A percentile compares a stretch with the other conserved stretches of the same genome.
Conservation (phyloP, 2,797 vertebrate genomes). For the Capromys pilorides region DNA sequence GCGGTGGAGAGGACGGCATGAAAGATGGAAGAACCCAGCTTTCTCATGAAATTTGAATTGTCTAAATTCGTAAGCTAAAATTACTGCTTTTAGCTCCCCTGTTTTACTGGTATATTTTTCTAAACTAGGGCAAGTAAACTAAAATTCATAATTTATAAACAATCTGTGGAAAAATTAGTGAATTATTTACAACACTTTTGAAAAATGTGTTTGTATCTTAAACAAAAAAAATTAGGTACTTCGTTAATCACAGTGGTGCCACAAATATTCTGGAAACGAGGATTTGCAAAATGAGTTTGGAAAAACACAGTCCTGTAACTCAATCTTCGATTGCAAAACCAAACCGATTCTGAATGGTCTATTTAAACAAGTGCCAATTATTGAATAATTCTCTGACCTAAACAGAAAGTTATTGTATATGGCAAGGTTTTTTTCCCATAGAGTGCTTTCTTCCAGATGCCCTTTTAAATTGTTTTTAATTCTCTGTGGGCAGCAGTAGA, state of each 20-base stretch:
- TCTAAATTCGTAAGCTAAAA: slow-evolving; percentile 81
- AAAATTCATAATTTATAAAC: slow-evolving; percentile 91
- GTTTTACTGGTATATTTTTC: slow-evolving; percentile 83
- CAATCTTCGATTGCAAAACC: slow-evolving; percentile 86
- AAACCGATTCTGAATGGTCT: slow-evolving; percentile 87
- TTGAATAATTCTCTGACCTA: slow-evolving; percentile 93
- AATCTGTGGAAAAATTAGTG: slow-evolving; percentile 86
- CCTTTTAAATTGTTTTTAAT: slow-evolving; percentile 95
- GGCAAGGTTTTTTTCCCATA: slow-evolving; percentile 83
- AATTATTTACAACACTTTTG: slow-evolving; percentile 88
- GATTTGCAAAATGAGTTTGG: slow-evolving; percentile 84
- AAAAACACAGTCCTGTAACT: slow-evolving; percentile 83
- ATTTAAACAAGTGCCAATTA: slow-evolving; percentile 96
- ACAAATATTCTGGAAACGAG: slow-evolving; percentile 87
- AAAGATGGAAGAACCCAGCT: slow-evolving; percentile 76
- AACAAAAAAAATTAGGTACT: slow-evolving; percentile 87
- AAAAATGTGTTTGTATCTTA: slow-evolving; percentile 89
- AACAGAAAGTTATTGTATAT: slow-evolving; percentile 91
- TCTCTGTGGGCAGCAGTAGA: slow-evolving; percentile 92
- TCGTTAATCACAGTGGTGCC: slow-evolving; percentile 87
- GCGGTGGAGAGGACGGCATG: slow-evolving; percentile 62
- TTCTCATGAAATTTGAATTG: slow-evolving; percentile 76
- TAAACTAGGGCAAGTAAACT: slow-evolving; percentile 88
- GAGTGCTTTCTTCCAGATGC: slow-evolving; percentile 94
- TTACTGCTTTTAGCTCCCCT: slow-evolving; percentile 77